These are phyloP conservation scores for Ophiodon elongatus DNA, from an alignment of 2,113 vertebrate genomes.

Conservation along the genomic window DNA sequence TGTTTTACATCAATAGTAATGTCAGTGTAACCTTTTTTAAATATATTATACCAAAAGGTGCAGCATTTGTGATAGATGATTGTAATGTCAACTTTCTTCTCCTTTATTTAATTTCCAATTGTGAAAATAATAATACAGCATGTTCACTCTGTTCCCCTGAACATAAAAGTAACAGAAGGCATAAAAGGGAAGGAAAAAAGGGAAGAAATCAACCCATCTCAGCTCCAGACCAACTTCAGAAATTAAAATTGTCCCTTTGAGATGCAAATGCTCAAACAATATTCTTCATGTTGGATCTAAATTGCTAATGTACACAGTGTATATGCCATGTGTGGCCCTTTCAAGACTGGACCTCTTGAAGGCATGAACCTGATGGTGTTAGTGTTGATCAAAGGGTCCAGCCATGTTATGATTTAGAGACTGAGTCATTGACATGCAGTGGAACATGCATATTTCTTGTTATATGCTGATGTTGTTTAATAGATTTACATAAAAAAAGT, in stretches of 20 bases:
- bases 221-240: slow-evolving; percentile 64
- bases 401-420: slow-evolving; percentile 60
- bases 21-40: slow-evolving; percentile 71
- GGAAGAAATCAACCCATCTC: slow-evolving; percentile 47
- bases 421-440: slow-evolving; percentile 65
- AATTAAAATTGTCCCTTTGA: slow-evolving; percentile 81
- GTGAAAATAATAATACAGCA: slow-evolving; percentile 34
- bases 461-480: slow-evolving; percentile 65
- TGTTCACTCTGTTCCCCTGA: slow-evolving; percentile 25
- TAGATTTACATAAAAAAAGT: slow-evolving; percentile 21
- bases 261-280: slow-evolving; percentile 83
- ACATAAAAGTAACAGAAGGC: slow-evolving; percentile 65
- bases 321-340: slow-evolving; percentile 74
- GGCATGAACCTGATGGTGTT: slow-evolving; percentile 80
- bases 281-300: slow-evolving; percentile 81
- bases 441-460: slow-evolving; percentile 61
- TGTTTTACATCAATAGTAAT: slow-evolving; percentile 79
- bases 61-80: slow-evolving; percentile 40
- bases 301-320: slow-evolving; percentile 84
- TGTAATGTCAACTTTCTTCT: slow-evolving; percentile 20
- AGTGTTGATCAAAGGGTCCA: slow-evolving; percentile 80
- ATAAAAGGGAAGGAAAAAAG: slow-evolving; percentile 42
- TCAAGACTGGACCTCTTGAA: slow-evolving; percentile 76
- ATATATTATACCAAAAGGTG: slow-evolving; percentile 72
- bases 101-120: slow-evolving; percentile 60